phyloP scores from a whole-genome alignment of 2,888 invertebrate species.

The Rotaria sp. region DNA sequence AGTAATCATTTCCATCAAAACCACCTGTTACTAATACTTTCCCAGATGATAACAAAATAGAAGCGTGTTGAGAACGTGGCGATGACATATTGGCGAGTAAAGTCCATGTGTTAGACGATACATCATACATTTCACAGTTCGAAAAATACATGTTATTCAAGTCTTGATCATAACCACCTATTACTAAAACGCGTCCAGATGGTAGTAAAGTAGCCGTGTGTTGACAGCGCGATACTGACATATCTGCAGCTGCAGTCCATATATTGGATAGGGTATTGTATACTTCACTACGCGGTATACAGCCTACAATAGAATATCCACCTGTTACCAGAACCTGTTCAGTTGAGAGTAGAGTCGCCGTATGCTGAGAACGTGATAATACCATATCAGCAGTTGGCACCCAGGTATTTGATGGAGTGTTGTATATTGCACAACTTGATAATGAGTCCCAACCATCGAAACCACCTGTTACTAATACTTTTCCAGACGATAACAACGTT shows the following conservation, averaged over 20 bases:
- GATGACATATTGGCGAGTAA: not conserved
- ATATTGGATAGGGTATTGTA: not conserved
- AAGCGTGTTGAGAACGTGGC: not conserved
- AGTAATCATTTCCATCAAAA: not conserved
- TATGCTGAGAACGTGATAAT: not conserved
- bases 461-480: not conserved
- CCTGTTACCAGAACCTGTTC: not conserved
- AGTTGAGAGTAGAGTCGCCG: not conserved
- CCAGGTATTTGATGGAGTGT: not conserved
- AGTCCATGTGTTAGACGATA: not conserved
- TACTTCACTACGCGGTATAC: not conserved
- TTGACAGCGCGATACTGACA: not conserved
- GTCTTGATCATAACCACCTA: not conserved
- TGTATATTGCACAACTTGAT: not conserved
- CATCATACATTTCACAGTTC: not conserved
- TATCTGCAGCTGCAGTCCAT: not conserved
- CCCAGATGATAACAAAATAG: not conserved
- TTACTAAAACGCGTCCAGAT: not conserved
- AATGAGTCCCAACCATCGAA: not conserved
- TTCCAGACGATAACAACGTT: not conserved
- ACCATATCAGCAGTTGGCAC: not conserved
- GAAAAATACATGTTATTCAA: not conserved
- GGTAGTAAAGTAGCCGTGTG: not conserved
- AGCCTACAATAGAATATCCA: not conserved
- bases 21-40: not conserved